Evolutionary conservation across 2,888 invertebrate species (phyloP).

Genomic region (Eupithecia abbreviata): DNA sequence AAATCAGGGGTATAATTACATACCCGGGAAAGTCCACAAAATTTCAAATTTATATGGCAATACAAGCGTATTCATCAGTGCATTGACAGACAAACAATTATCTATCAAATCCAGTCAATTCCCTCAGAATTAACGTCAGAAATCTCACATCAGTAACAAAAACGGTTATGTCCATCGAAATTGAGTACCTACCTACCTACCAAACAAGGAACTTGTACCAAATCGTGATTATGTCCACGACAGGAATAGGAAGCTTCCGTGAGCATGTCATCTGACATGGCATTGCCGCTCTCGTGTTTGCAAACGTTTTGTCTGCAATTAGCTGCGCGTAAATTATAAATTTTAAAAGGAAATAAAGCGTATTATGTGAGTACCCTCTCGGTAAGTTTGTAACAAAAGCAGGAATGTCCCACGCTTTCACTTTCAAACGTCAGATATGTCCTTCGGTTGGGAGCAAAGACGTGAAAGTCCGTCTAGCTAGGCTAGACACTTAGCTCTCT

Average conservation of each 20-base stretch:
- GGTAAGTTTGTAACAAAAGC: background rate
- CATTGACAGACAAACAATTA: background rate
- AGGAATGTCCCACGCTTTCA: background rate
- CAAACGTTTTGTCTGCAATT: background rate
- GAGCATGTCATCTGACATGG: background rate
- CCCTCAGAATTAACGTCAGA: slow-evolving; percentile 1
- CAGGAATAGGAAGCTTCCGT: background rate
- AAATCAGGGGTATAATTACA: background rate
- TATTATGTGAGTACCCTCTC: background rate
- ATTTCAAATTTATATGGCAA: slow-evolving; percentile 3
- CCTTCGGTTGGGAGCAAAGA: slow-evolving; percentile 2
- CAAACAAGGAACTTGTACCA: background rate
- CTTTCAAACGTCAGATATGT: background rate
- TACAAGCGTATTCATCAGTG: background rate
- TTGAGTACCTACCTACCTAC: background rate
- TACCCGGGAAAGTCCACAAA: slow-evolving; percentile 2
- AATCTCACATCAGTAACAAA: background rate
- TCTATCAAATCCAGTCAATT: background rate
- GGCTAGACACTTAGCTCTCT: too few relatives aligned
- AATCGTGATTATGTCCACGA: slow-evolving; percentile 3
- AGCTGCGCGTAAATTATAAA: background rate
- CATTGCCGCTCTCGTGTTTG: background rate
- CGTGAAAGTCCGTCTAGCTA: background rate
- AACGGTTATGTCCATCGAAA: slow-evolving; percentile 1
- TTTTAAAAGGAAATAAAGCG: background rate